Evolutionary conservation across 1,140 invertebrate genomes (phyloP).

Genomic region (Rhopalosiphum maidis): DNA sequence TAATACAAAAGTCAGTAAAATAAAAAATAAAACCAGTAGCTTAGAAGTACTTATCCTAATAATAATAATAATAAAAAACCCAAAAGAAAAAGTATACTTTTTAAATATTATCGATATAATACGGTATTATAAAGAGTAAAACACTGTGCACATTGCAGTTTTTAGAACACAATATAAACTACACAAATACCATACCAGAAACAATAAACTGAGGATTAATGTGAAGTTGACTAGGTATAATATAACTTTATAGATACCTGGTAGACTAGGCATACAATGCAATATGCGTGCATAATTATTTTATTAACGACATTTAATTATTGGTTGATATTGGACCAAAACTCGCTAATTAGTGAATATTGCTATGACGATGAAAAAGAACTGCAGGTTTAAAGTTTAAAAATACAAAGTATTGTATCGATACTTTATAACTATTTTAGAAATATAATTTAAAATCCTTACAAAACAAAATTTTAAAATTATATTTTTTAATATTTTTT

Average conservation of each 20-base stretch:
- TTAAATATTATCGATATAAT: not conserved
- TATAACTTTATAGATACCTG: not conserved
- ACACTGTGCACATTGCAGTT: too few species aligned
- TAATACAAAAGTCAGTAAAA: not conserved
- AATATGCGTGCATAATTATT: not conserved
- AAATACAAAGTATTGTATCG: not conserved
- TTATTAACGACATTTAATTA: not conserved
- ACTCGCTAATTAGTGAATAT: not conserved
- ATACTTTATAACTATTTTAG: not conserved
- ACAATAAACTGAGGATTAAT: not conserved
- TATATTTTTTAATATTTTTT: not conserved
- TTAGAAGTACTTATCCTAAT: too few species aligned
- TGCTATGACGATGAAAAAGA: not conserved
- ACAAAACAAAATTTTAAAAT: not conserved
- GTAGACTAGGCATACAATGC: not conserved
- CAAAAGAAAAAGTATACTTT: not conserved
- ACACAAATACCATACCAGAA: not conserved
- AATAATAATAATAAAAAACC: too few species aligned
- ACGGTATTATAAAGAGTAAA: not conserved
- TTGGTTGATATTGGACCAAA: not conserved
- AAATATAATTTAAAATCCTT: not conserved
- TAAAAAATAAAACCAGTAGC: too few species aligned
- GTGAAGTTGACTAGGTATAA: not conserved
- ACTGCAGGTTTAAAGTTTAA: not conserved
- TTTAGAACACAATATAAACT: too few species aligned